Percentiles rank a stretch among this genome's conserved stretches.
Evolutionary conservation across 2,888 invertebrate genomes (phyloP).

Genomic region (Catocala nupta): DNA sequence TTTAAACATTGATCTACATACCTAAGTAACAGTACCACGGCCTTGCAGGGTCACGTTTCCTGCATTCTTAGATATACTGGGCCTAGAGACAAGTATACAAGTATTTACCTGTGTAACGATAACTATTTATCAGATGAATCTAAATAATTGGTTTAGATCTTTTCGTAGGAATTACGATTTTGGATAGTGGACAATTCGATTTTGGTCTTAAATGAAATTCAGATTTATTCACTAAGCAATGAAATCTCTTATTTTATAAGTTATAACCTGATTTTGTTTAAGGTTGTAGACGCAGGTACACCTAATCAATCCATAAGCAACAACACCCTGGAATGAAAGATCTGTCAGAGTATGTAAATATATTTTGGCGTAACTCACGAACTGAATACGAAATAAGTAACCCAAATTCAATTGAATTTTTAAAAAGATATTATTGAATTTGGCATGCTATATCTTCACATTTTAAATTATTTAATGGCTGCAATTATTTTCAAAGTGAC

Average conservation of each 20-base stretch:
- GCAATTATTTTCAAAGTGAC: constrained; percentile 19
- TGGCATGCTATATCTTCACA: constrained; percentile 14
- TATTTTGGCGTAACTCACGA: background rate
- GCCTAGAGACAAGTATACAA: constrained; percentile 24
- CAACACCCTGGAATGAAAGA: background rate
- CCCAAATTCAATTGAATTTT: constrained; percentile 25
- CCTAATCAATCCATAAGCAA: too few species aligned
- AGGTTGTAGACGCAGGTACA: too few species aligned
- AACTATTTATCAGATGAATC: background rate
- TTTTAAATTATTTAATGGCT: constrained; percentile 23
- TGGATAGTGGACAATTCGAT: too few species aligned
- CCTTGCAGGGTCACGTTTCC: constrained; percentile 83
- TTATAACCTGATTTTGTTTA: too few species aligned
- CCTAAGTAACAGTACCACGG: constrained; percentile 71
- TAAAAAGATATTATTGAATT: constrained; percentile 38
- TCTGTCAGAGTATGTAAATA: constrained; percentile 5
- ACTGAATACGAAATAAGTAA: constrained; percentile 15
- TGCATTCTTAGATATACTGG: constrained; percentile 71
- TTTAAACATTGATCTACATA: constrained; percentile 65
- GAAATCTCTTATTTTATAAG: too few species aligned
- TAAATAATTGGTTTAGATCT: background rate
- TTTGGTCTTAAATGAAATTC: too few species aligned
- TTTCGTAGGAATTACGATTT: too few species aligned
- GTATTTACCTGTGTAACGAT: constrained; percentile 6
- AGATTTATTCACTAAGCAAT: too few species aligned